Evolutionary conservation across 2,888 invertebrate species (phyloP).

Genomic region (Scelioninae gen. 1): DNA sequence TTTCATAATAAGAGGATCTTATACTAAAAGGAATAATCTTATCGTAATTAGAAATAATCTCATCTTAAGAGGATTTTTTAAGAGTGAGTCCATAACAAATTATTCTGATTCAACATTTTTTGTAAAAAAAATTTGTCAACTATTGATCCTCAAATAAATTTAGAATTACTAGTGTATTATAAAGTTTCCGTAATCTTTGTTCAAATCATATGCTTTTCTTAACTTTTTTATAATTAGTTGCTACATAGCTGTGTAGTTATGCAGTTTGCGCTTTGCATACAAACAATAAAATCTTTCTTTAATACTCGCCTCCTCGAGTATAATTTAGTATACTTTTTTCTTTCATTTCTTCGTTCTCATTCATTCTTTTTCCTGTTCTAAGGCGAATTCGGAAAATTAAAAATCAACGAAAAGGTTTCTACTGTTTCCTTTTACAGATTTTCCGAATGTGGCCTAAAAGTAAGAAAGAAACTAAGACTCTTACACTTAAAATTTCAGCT

Average conservation of each 20-base stretch:
- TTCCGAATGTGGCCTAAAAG: slow-evolving; percentile 69
- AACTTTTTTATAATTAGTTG: slow-evolving; percentile 14
- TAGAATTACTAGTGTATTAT: too few species aligned
- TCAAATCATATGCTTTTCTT: slow-evolving; percentile 8
- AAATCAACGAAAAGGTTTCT: slow-evolving; percentile 71
- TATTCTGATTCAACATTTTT: too few species aligned
- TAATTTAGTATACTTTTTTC: slow-evolving; percentile 37
- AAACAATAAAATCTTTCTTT: slow-evolving; percentile 16
- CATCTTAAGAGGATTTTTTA: too few species aligned
- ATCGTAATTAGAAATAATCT: too few species aligned
- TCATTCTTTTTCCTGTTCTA: slow-evolving; percentile 30
- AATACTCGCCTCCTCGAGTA: not conserved
- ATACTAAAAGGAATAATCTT: too few species aligned
- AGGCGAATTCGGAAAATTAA: slow-evolving; percentile 67
- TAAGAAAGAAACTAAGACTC: slow-evolving; percentile 15
- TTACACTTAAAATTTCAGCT: too few species aligned
- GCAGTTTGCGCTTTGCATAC: slow-evolving; percentile 23
- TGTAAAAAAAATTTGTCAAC: too few species aligned
- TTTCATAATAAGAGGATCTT: too few species aligned
- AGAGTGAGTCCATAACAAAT: too few species aligned
- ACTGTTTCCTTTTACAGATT: slow-evolving; percentile 66
- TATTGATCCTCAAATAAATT: too few species aligned
- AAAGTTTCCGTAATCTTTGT: too few species aligned
- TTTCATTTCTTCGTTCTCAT: slow-evolving; percentile 9
- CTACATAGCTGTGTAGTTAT: not conserved